These are phyloP conservation scores for Ceratosolen fusciceps DNA, from an alignment of 1,140 invertebrate genomes.

Conservation along the genomic window DNA sequence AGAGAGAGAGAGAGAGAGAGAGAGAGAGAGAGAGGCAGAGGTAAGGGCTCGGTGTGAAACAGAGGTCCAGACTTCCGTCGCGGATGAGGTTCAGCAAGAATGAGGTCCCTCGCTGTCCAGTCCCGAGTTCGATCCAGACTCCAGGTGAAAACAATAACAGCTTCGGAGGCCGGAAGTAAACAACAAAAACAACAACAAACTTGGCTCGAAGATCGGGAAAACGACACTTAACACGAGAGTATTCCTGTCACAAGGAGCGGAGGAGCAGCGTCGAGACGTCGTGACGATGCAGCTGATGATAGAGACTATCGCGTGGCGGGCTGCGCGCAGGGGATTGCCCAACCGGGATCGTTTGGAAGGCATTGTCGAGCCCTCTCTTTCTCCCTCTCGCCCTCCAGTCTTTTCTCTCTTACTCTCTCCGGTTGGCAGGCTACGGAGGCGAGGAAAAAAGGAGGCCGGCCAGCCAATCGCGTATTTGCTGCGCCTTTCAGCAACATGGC, in stretches of 20 bases:
- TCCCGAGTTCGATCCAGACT: neutral
- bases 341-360: conserved; percentile 55
- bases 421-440: neutral
- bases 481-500: conserved; percentile 29
- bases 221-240: conserved; percentile 5
- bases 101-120: neutral
- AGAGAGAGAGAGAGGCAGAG: too few relatives aligned
- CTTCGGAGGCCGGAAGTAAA: neutral
- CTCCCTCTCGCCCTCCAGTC: neutral
- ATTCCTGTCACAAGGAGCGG: neutral
- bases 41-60: too few relatives aligned
- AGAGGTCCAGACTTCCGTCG: too few relatives aligned
- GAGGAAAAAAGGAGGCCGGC: conserved; percentile 3
- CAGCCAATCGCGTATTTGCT: conserved; percentile 24
- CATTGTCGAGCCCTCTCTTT: conserved; percentile 52
- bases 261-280: neutral
- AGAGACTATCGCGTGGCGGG: conserved; percentile 64
- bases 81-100: too few relatives aligned
- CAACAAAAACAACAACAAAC: neutral
- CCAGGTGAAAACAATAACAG: neutral
- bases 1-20: too few relatives aligned
- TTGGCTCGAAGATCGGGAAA: neutral
- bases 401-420: neutral
- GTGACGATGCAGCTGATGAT: conserved; percentile 54
- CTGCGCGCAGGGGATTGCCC: conserved; percentile 61